phyloP scores from a whole-genome alignment of 2,888 invertebrate species.

The Drosophila helvetica region DNA sequence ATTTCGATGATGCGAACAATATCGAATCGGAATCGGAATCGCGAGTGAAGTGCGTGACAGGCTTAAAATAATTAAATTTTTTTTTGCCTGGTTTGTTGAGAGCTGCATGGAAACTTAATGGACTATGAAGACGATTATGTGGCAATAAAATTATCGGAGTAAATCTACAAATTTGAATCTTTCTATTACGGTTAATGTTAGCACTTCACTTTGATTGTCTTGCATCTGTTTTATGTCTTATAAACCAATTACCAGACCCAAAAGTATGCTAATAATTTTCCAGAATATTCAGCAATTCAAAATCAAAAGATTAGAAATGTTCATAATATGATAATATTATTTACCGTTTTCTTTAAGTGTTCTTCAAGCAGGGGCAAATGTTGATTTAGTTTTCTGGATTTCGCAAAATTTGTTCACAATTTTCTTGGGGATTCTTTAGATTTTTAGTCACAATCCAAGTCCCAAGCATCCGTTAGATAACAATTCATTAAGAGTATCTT shows the following conservation, averaged over 20 bases:
- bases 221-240: not conserved
- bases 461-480: not conserved
- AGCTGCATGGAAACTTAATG: not conserved
- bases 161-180: not conserved
- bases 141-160: not conserved
- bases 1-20: conserved; percentile 52
- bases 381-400: not conserved
- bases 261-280: conserved; percentile 2
- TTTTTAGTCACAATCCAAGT: conserved; percentile 1
- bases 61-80: conserved; percentile 30
- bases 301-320: not conserved
- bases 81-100: not conserved
- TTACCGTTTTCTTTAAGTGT: conserved; percentile 6
- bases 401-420: not conserved
- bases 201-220: not conserved
- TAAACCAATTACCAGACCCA: not conserved
- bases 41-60: conserved; percentile 42
- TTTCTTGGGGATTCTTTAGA: not conserved
- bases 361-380: not conserved
- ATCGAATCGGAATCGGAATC: not conserved
- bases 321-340: not conserved
- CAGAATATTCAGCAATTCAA: too few species aligned
- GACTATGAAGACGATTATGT: not conserved
- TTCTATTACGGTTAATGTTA: not conserved
- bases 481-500: conserved; percentile 12